Evolutionary conservation across 2,888 invertebrate species (phyloP).

Genomic region (Rotaria socialis): DNA sequence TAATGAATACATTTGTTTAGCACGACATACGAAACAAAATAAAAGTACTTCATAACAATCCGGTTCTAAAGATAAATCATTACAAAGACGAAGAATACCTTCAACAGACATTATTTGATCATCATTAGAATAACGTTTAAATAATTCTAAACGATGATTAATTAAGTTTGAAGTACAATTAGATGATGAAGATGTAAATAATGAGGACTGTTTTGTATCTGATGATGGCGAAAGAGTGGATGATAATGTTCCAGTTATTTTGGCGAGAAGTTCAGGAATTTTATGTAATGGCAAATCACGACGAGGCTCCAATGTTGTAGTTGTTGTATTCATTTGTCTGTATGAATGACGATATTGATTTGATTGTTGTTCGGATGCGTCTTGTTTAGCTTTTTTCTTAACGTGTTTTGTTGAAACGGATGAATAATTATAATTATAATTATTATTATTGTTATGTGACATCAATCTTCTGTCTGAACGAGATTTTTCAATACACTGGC

Average conservation of each 20-base stretch:
- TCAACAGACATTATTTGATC: neutral
- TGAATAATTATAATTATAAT: neutral
- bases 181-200: neutral
- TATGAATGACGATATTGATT: slow-evolving; percentile 6
- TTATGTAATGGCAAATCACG: slow-evolving; percentile 31
- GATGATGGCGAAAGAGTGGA: neutral
- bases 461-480: neutral
- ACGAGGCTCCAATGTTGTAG: slow-evolving; percentile 28
- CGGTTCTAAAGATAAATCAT: neutral
- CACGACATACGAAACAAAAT: neutral
- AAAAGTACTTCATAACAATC: neutral
- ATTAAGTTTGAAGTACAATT: neutral
- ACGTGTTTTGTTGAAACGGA: slow-evolving; percentile 23
- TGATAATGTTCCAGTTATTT: slow-evolving; percentile 14
- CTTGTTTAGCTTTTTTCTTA: slow-evolving; percentile 23
- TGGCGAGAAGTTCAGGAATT: slow-evolving; percentile 33
- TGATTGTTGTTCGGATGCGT: slow-evolving; percentile 18
- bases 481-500: slow-evolving; percentile 34
- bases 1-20: slow-evolving; percentile 6
- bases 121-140: neutral
- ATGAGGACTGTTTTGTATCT: neutral
- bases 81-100: neutral
- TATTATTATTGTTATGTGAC: slow-evolving; percentile 3
- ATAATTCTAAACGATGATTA: neutral
- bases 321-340: slow-evolving; percentile 14